Evolutionary conservation across 2,888 invertebrate genomes (phyloP), one percentile per base, ranked within the genome.

Genomic region (Drosophila trichaetosa): DNA sequence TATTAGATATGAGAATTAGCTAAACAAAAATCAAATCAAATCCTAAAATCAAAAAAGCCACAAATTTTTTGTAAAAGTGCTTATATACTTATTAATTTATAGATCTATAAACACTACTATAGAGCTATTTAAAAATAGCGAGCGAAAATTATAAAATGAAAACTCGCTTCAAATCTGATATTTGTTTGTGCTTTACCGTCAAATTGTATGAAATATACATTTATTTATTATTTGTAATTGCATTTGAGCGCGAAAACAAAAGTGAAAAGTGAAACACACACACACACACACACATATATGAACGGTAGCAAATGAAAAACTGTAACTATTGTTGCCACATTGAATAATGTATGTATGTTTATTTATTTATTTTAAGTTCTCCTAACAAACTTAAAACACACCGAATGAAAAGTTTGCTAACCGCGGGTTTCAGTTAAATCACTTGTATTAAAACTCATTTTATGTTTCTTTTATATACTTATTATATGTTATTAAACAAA

Each of bases 311-410:
- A 42, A 76, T 59, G 57, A 46, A 78, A 68, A 68, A 83, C 59
- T 79, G 80, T 89, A 87, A 87, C 82, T 89, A 88, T 89, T 86
- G 87, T 84, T 84, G 80, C 82, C 85, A 80, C 85, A 80, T 80
- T 84, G 64, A 78, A 83, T 80, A 83, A 52, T 75, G 60, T 73
- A 73, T 73, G 62, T 77, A 75, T 89, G 75, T 76, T 89, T 86
- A 87, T 86, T 89, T 87, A 89, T 89, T 85, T 86, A 89, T 84
- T 78, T 75, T 87, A 89, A 86, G 89, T 82, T 84, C 68, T 86
- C 78, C 76, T 77, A 81, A 84, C 87, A 57, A 46, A 16, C 27
- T 46, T 46, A 46, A 46, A 46, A 69, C 57, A 72, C 57, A 78
- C 36, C 66, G 52, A 58, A 42, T 49, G 40, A 73, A 70, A 63